phyloP scores from a whole-genome alignment of 2,113 vertebrate species.

The Acrocephalus kingi region DNA sequence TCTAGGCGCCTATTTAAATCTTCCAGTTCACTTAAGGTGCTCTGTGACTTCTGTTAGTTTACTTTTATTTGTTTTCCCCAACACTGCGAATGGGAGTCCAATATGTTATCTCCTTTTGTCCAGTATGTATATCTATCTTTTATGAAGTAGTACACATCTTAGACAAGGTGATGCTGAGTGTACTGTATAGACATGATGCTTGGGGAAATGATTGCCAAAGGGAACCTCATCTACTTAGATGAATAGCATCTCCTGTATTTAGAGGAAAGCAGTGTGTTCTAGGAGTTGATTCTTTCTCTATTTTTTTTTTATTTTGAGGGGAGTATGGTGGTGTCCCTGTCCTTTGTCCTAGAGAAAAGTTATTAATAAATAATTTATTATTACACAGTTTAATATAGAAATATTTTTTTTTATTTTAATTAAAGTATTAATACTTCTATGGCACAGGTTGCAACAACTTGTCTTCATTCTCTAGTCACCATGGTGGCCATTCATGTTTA shows the following conservation, averaged over 20 bases:
- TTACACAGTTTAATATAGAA: background rate
- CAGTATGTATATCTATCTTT: background rate
- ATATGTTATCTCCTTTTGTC: background rate
- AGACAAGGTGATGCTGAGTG: background rate
- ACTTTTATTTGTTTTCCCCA: background rate
- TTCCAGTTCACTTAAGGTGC: background rate
- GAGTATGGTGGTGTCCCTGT: fast-evolving
- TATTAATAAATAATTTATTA: background rate
- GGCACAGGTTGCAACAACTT: background rate
- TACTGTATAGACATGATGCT: background rate
- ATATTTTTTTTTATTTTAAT: background rate
- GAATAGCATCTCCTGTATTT: background rate
- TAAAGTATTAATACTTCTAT: background rate
- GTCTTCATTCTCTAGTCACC: background rate
- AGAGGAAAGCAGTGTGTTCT: background rate
- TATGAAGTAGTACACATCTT: background rate
- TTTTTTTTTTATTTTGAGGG: background rate
- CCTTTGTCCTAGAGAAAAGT: background rate
- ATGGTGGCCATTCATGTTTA: background rate
- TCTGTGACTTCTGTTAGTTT: background rate
- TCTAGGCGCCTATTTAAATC: background rate
- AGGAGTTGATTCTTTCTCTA: background rate
- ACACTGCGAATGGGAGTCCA: background rate
- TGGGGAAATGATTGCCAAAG: background rate
- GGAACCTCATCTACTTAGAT: background rate